phyloP scores from a whole-genome alignment of 2,797 vertebrate species.

The Macroramphosus scolopax region DNA sequence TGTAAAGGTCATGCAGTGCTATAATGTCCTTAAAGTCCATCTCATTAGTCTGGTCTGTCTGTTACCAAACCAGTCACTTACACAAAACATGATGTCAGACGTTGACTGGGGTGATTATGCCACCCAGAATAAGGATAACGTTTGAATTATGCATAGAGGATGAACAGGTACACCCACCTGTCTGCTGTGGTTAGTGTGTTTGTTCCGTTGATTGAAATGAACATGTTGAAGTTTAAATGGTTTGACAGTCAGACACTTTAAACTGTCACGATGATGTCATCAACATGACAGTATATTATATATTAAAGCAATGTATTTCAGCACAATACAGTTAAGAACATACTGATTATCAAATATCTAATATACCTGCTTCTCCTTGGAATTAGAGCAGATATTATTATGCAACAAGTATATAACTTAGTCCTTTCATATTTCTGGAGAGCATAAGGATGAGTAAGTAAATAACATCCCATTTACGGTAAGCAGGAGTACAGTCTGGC shows the following conservation, averaged over 20 bases:
- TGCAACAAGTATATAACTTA: constrained; percentile 35
- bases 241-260: too few relatives aligned
- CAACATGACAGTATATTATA: too few relatives aligned
- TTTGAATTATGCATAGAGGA: too few relatives aligned
- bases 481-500: constrained; percentile 41
- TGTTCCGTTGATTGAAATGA: too few relatives aligned
- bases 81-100: constrained; percentile 57
- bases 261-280: too few relatives aligned
- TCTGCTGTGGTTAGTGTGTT: too few relatives aligned
- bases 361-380: too few relatives aligned
- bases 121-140: background rate
- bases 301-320: too few relatives aligned
- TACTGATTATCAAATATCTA: too few relatives aligned
- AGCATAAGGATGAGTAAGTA: constrained; percentile 38
- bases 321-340: too few relatives aligned
- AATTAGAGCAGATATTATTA: constrained; percentile 18
- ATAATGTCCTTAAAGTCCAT: constrained; percentile 61
- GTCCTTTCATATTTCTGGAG: constrained; percentile 29
- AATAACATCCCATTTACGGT: constrained; percentile 23
- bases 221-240: too few relatives aligned
- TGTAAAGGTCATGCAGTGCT: constrained; percentile 9
- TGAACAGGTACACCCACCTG: too few relatives aligned
- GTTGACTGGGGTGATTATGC: background rate
- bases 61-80: constrained; percentile 57
- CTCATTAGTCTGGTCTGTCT: constrained; percentile 41